Evolutionary conservation across 2,797 vertebrate species (phyloP), one percentile per base, ranked within the genome.

Genomic region (Anniella stebbinsi): DNA sequence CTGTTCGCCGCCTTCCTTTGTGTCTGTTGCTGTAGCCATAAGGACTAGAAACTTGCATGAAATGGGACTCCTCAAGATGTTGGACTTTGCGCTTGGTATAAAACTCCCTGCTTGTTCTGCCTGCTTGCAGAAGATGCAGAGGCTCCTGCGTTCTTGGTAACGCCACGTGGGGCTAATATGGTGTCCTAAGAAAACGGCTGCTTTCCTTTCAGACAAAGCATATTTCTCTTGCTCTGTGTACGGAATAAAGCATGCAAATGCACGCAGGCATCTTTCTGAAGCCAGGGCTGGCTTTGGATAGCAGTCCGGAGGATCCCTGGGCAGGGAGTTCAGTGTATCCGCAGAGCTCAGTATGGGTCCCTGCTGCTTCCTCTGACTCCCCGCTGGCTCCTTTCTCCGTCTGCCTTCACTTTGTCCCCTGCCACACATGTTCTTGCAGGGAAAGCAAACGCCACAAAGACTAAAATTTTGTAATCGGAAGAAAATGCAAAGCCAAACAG

Each of bases 301-400:
- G 60, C 0, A 66, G 28, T 21, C 36, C 48, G 10, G 8, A 15
- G 38, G 28, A 12, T 41, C 25, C 10, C 12, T 17, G 45, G 28
- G 45, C 3, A n/a, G 25, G 12, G 28, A 48, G 15, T 80, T 80
- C 76, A 8, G 45, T 25, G 15, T 48, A n/a, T 25, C 48, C 28
- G 6, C 77, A 7, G 28, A 15, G 12, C 30, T n/a, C 11, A 12
- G 41, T 77, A 11, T 48, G 75, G 45, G 75, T 3, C 51, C 7
- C 17, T 30, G 15, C 23, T 17, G 33, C 23, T 45, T 8, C 57
- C n/a, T 80, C 78, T 28, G 17, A 30, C 78, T 30, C 18, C 30
- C 2, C 0, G 33, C 5, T 3, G 2, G 2, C 36, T 1, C 36
- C 73, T 23, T 12, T 23, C 33, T 17, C 73, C 38, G 8, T 23